Evolutionary conservation across 2,888 invertebrate genomes (phyloP).

Genomic region (Hofmannophila pseudospretella): DNA sequence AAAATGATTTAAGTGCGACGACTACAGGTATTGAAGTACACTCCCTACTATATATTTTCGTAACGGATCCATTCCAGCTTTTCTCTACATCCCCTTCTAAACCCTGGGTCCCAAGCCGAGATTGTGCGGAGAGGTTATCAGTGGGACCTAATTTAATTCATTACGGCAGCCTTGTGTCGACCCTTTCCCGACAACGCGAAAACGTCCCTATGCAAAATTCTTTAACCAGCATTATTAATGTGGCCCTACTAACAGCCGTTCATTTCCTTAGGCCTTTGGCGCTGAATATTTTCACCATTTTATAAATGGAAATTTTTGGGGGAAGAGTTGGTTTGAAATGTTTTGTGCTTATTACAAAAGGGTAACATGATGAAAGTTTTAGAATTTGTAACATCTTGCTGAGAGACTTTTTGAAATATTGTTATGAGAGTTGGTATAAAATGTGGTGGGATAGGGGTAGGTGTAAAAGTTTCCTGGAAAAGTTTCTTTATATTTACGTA

Average conservation of each 20-base stretch:
- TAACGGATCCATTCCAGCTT: constrained; percentile 24
- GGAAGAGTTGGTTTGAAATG: constrained; percentile 3
- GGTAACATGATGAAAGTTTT: too few species aligned
- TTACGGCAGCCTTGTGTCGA: constrained; percentile 59
- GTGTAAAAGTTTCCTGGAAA: too few species aligned
- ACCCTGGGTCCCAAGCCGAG: constrained; percentile 40
- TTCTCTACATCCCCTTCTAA: constrained; percentile 25
- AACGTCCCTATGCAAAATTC: constrained; percentile 62
- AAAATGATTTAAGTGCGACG: too few species aligned
- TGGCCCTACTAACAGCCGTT: constrained; percentile 31
- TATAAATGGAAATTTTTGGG: constrained; percentile 9
- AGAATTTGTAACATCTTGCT: too few species aligned
- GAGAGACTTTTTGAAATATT: too few species aligned
- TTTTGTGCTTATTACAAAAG: not conserved
- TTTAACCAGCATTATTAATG: constrained; percentile 49
- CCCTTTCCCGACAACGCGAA: constrained; percentile 55
- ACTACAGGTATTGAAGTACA: too few species aligned
- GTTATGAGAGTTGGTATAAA: too few species aligned
- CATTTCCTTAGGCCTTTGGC: constrained; percentile 22
- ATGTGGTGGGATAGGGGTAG: too few species aligned
- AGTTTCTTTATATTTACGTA: too few species aligned
- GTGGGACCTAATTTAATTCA: constrained; percentile 71
- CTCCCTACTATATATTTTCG: too few species aligned
- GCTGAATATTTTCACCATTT: constrained; percentile 12
- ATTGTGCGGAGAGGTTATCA: constrained; percentile 67